Conservation (phyloP, 2,888 invertebrate species). For the Macrophya annulata region DNA sequence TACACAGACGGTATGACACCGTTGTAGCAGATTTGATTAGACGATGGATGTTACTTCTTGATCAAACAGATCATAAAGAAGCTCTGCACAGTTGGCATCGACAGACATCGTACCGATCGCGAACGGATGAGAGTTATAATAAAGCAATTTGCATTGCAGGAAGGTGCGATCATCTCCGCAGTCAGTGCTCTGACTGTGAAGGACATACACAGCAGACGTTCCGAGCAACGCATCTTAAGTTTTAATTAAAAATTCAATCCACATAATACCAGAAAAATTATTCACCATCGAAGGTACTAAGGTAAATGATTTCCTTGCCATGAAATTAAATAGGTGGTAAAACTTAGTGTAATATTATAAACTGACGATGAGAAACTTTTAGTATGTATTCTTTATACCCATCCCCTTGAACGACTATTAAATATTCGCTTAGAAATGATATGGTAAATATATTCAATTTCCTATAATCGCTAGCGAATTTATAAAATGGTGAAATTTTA, state of each 20-base stretch:
- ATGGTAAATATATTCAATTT: neutral
- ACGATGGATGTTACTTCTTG: neutral
- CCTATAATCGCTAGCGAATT: neutral
- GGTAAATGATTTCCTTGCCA: conserved; percentile 33
- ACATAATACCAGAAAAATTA: conserved; percentile 6
- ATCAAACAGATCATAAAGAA: neutral
- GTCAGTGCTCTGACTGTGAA: conserved; percentile 30
- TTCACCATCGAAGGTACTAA: conserved; percentile 2
- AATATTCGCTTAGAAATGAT: neutral
- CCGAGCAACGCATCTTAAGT: conserved; percentile 23
- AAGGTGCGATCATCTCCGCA: conserved; percentile 25
- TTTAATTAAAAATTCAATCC: conserved; percentile 18
- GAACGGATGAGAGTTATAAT: conserved; percentile 25
- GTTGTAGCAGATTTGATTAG: neutral
- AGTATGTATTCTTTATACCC: neutral
- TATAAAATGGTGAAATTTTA: neutral
- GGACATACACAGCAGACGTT: conserved; percentile 18
- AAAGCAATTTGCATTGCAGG: conserved; percentile 14
- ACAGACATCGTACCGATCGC: neutral
- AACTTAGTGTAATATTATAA: neutral
- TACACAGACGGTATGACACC: neutral
- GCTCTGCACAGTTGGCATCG: neutral
- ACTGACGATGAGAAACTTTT: neutral
- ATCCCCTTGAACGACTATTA: neutral
- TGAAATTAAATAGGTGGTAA: neutral